These are phyloP conservation scores for Plutella xylostella DNA, from an alignment of 2,888 invertebrate species.

Conservation along the genomic window DNA sequence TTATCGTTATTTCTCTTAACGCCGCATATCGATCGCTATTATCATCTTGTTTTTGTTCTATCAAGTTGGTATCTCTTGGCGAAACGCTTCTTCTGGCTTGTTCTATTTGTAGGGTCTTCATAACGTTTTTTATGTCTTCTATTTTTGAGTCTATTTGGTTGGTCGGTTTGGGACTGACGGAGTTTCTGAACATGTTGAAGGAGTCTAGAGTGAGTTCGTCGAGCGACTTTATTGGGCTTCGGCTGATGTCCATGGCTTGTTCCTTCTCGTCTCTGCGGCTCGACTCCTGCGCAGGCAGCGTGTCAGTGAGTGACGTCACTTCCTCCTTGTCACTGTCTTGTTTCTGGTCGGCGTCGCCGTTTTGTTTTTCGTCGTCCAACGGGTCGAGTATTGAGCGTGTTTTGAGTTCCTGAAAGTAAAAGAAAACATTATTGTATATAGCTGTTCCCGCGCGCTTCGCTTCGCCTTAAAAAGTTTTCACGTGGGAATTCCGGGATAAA, in stretches of 20 bases:
- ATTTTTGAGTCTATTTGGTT: conserved; percentile 58
- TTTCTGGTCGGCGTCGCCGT: conserved; percentile 31
- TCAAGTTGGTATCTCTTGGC: conserved; percentile 53
- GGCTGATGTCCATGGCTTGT: conserved; percentile 28
- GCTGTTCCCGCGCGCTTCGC: no score
- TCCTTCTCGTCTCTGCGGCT: conserved; percentile 36
- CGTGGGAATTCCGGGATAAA: no score
- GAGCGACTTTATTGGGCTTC: conserved; percentile 47
- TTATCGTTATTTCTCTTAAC: conserved; percentile 79
- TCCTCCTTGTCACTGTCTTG: conserved; percentile 53
- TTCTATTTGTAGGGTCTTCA: conserved; percentile 54
- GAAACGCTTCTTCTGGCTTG: conserved; percentile 47
- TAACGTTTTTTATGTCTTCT: conserved; percentile 58
- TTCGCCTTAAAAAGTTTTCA: no score
- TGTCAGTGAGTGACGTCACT: conserved; percentile 38
- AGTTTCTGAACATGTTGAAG: conserved; percentile 52
- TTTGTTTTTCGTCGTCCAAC: conserved; percentile 24
- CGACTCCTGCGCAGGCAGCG: conserved; percentile 37
- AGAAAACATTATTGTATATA: no score
- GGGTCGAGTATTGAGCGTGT: conserved; percentile 47
- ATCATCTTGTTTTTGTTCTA: conserved; percentile 50
- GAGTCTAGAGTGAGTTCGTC: conserved; percentile 54
- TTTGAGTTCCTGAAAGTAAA: conserved; percentile 74
- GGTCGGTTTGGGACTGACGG: conserved; percentile 56
- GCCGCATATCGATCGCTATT: conserved; percentile 82